These are phyloP conservation scores for Poecilia gillii DNA, from an alignment of 2,797 vertebrate species.

Conservation along the genomic window DNA sequence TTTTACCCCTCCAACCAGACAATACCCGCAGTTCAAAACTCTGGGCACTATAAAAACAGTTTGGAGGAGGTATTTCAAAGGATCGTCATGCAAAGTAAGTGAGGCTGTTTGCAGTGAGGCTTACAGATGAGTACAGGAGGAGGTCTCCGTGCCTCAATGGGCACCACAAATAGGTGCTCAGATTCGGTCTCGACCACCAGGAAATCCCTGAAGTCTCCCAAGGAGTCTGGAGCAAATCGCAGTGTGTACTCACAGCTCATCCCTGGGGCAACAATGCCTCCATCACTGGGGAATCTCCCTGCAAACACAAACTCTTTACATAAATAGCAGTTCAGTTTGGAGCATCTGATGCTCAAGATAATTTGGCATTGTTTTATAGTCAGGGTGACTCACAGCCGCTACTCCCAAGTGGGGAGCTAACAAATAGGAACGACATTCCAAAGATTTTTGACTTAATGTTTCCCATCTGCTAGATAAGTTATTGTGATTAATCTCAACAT, in stretches of 20 bases:
- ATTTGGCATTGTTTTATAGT: conserved; percentile 3
- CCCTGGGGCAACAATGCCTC: conserved; percentile 90
- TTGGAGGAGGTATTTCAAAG: neutral
- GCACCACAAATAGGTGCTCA: conserved; percentile 83
- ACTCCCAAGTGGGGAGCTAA: neutral
- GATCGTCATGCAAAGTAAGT: neutral
- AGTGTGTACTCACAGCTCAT: conserved; percentile 91
- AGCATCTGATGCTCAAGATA: neutral
- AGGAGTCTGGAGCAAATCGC: conserved; percentile 88
- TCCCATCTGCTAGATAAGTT: neutral
- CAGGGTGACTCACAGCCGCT: neutral
- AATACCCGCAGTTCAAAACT: conserved; percentile 88
- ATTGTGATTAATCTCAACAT: neutral
- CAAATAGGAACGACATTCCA: conserved; percentile 23
- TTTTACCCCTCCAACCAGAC: conserved; percentile 89
- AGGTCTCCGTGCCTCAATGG: conserved; percentile 83
- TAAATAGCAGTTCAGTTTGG: neutral
- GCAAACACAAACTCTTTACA: conserved; percentile 21
- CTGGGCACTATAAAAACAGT: conserved; percentile 80
- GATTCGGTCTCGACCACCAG: conserved; percentile 87
- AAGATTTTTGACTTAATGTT: neutral
- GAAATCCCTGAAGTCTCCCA: conserved; percentile 88
- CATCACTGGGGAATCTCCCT: conserved; percentile 93
- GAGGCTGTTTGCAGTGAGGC: conserved; percentile 45
- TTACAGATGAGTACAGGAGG: conserved; percentile 90